phyloP scores from a whole-genome alignment of 2,797 vertebrate species.

The Falco biarmicus region DNA sequence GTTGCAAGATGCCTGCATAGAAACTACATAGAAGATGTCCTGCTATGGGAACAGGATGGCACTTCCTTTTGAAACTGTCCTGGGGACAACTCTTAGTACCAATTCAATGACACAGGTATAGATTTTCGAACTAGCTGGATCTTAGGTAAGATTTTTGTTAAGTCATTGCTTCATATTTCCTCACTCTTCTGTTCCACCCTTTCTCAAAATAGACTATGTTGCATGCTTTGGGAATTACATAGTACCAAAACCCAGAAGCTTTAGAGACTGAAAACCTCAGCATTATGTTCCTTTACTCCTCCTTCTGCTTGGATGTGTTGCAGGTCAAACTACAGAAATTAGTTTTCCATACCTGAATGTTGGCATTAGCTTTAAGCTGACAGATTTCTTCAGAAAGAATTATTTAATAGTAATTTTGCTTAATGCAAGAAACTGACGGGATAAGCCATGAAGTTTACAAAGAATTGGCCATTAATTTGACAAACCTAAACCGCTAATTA shows the following conservation, averaged over 20 bases:
- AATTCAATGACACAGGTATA: neutral
- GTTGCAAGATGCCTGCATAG: neutral
- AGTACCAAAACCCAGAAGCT: neutral
- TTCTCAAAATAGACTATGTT: conserved; percentile 13
- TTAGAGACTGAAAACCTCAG: neutral
- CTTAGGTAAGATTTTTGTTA: neutral
- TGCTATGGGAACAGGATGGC: neutral
- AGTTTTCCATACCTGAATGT: conserved; percentile 16
- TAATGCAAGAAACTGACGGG: neutral
- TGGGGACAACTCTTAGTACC: neutral
- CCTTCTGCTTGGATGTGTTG: neutral
- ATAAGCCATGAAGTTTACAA: conserved; percentile 8
- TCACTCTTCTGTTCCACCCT: neutral
- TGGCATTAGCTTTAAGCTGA: conserved; percentile 30
- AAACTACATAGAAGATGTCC: neutral
- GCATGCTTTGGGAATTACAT: neutral
- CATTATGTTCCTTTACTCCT: neutral
- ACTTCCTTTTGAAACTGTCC: neutral
- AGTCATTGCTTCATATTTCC: neutral
- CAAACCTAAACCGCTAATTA: neutral
- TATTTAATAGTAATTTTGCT: conserved; percentile 57
- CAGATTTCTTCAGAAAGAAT: conserved; percentile 48
- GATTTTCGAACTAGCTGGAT: neutral
- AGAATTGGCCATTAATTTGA: conserved; percentile 43
- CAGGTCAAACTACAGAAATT: conserved; percentile 28